Percentiles rank a stretch among this genome's conserved stretches.
These are phyloP conservation scores for Etia nguti DNA, from an alignment of 2,113 vertebrate species.

Conservation along the genomic window DNA sequence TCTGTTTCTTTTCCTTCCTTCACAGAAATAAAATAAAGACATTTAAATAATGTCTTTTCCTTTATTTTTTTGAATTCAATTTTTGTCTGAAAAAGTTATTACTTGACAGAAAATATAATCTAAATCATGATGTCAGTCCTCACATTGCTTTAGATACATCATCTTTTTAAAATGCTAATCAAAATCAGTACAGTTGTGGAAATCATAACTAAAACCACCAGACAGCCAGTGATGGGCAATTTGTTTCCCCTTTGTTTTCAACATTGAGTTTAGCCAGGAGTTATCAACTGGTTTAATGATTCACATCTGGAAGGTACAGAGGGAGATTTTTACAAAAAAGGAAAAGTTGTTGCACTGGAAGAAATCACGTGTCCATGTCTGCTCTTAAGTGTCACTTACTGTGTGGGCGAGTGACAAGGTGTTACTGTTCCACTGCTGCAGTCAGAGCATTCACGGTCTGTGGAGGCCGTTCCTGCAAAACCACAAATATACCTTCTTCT, in stretches of 20 bases:
- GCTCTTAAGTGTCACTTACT: background rate
- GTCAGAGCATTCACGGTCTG: slow-evolving; percentile 6
- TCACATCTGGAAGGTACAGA: slow-evolving; percentile 10
- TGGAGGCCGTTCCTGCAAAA: background rate
- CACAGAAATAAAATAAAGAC: background rate
- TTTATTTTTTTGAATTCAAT: background rate
- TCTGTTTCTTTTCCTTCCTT: background rate
- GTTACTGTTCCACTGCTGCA: background rate
- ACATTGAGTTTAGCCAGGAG: background rate
- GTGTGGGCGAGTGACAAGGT: slow-evolving; percentile 11
- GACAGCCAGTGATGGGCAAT: background rate
- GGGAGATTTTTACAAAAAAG: background rate
- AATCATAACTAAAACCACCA: background rate
- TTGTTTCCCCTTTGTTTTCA: rapidly evolving
- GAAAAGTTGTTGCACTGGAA: background rate
- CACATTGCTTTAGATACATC: background rate
- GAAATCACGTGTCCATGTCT: background rate
- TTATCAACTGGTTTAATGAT: background rate
- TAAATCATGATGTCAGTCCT: background rate
- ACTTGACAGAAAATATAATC: background rate
- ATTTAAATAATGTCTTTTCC: background rate
- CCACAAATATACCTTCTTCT: background rate
- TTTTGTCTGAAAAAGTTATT: background rate
- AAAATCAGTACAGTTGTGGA: background rate
- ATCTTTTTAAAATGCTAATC: background rate